Evolutionary conservation across 2,888 invertebrate species (phyloP).

Genomic region (Ecdyonurus torrentis): DNA sequence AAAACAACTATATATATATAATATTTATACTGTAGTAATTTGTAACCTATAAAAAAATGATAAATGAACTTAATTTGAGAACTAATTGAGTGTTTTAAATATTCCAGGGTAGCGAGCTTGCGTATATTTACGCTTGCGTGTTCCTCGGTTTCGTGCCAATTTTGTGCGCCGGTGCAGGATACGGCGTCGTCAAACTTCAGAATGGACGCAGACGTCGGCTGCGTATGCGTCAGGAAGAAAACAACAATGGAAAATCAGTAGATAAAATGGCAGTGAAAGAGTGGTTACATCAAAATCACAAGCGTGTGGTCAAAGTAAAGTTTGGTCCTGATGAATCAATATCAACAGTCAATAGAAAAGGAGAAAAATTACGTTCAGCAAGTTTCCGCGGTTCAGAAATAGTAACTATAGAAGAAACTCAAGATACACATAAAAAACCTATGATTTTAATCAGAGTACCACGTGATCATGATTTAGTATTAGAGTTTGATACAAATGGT

Average conservation of each 20-base stretch:
- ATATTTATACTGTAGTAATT: too few relatives aligned
- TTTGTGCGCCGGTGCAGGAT: slow-evolving; percentile 77
- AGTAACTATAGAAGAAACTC: slow-evolving; percentile 59
- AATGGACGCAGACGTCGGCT: slow-evolving; percentile 64
- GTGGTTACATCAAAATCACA: slow-evolving; percentile 86
- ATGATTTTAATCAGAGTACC: slow-evolving; percentile 25
- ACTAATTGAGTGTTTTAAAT: too few relatives aligned
- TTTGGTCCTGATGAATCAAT: slow-evolving; percentile 78
- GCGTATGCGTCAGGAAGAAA: slow-evolving; percentile 66
- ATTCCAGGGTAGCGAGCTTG: slow-evolving; percentile 84
- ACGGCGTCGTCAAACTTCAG: slow-evolving; percentile 81
- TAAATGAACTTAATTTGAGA: too few relatives aligned
- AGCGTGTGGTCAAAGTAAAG: slow-evolving; percentile 72
- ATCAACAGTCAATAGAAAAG: slow-evolving; percentile 77
- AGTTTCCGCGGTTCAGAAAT: slow-evolving; percentile 58
- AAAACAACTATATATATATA: too few relatives aligned
- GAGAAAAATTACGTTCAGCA: slow-evolving; percentile 73
- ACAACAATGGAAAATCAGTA: slow-evolving; percentile 43
- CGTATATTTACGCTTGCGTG: slow-evolving; percentile 91
- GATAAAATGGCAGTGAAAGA: slow-evolving; percentile 88
- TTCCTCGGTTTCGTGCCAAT: slow-evolving; percentile 86
- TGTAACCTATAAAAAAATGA: too few relatives aligned
- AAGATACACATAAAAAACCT: slow-evolving; percentile 19
- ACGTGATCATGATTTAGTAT: slow-evolving; percentile 80
- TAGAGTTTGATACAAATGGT: slow-evolving; percentile 72